Percentiles rank a stretch among this genome's conserved stretches.
These are phyloP conservation scores for Cosmia pyralina DNA, from an alignment of 2,888 invertebrate genomes.

Conservation along the genomic window DNA sequence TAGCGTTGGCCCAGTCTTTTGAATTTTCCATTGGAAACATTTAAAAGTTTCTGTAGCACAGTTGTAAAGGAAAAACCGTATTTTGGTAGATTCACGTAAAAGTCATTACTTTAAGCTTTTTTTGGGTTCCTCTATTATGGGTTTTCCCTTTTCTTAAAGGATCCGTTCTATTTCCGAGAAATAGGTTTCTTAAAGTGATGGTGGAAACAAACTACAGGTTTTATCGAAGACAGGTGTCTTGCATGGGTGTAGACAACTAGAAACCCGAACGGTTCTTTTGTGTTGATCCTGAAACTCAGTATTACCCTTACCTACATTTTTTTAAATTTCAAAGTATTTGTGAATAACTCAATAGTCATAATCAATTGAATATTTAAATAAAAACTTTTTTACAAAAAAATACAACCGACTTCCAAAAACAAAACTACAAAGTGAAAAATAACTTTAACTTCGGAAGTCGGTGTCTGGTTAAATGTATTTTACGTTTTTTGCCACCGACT, in stretches of 20 bases:
- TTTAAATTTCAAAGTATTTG: too few species aligned
- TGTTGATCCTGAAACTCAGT: too few species aligned
- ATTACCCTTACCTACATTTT: too few species aligned
- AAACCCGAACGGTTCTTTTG: not conserved
- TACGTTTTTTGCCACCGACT: too few species aligned
- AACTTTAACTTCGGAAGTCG: too few species aligned
- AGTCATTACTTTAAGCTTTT: conserved; percentile 60
- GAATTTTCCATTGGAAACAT: conserved; percentile 7
- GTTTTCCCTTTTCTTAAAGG: conserved; percentile 34
- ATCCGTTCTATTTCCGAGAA: conserved; percentile 37
- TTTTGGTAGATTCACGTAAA: conserved; percentile 48
- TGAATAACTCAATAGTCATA: too few species aligned
- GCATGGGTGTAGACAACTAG: conserved; percentile 1
- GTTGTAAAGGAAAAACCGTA: conserved; percentile 32
- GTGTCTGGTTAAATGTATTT: too few species aligned
- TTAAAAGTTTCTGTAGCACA: conserved; percentile 4
- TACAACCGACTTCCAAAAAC: too few species aligned
- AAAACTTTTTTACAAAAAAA: too few species aligned
- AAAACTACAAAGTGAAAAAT: too few species aligned
- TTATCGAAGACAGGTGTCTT: conserved; percentile 39
- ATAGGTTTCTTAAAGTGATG: conserved; percentile 35
- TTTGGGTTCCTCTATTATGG: conserved; percentile 49
- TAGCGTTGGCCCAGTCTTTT: not conserved
- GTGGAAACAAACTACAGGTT: conserved; percentile 21
- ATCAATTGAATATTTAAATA: too few species aligned